Evolutionary conservation across 2,797 vertebrate genomes (phyloP).

Genomic region (Mus spretus): DNA sequence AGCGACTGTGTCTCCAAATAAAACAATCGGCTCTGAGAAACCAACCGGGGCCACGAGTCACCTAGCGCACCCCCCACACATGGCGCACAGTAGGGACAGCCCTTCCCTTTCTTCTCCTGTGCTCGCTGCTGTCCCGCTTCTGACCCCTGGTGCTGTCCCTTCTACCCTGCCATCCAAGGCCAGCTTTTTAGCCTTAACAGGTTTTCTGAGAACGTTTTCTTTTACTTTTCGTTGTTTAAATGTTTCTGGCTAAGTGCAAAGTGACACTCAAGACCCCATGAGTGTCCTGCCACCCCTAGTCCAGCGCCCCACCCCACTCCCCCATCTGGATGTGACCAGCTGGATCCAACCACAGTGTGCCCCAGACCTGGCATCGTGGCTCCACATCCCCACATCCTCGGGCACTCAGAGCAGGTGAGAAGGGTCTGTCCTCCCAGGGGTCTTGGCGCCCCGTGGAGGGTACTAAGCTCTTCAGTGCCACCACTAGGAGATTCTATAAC

Average conservation of each 20-base stretch:
- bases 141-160: neutral
- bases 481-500: neutral
- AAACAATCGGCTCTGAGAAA: conserved; percentile 72
- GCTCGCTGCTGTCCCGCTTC: neutral
- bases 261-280: neutral
- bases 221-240: neutral
- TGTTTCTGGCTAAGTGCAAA: neutral
- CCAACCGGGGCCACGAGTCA: conserved; percentile 34
- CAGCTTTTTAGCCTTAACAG: conserved; percentile 68
- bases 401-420: neutral
- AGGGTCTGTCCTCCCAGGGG: neutral
- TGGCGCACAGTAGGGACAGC: neutral
- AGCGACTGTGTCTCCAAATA: conserved; percentile 77
- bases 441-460: neutral
- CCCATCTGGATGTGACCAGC: neutral
- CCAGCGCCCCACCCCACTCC: neutral
- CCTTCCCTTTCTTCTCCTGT: neutral
- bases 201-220: conserved; percentile 21
- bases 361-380: accelerated
- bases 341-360: neutral
- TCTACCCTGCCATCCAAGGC: neutral
- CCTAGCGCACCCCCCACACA: neutral
- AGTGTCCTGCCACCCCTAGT: neutral
- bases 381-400: accelerated
- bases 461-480: neutral